These are phyloP conservation scores for Xylocampa areola DNA, from an alignment of 2,888 invertebrate genomes.

Conservation along the genomic window DNA sequence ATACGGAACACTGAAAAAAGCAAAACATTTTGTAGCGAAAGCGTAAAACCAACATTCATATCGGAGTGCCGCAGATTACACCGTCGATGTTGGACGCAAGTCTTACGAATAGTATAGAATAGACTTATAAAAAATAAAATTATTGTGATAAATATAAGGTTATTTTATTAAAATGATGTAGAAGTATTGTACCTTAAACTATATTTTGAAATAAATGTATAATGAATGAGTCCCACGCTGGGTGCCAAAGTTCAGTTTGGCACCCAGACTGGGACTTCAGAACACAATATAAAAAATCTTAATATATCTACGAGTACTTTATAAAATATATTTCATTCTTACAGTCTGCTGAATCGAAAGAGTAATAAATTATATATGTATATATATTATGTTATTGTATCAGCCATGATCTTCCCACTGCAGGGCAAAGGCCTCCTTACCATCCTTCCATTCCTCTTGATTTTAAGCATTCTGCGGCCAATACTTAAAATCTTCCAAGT, in stretches of 20 bases:
- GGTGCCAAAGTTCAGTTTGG: slow-evolving; percentile 11
- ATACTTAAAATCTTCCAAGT: too few species aligned
- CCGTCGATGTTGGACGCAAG: slow-evolving; percentile 18
- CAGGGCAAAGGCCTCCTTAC: too few species aligned
- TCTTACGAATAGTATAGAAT: slow-evolving; percentile 41
- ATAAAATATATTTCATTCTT: too few species aligned
- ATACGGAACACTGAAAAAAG: slow-evolving; percentile 17
- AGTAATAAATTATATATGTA: too few species aligned
- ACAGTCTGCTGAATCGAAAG: too few species aligned
- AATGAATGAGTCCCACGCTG: background rate
- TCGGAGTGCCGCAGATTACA: slow-evolving; percentile 48
- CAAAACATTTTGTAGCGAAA: slow-evolving; percentile 30
- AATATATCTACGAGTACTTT: background rate
- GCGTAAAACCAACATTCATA: slow-evolving; percentile 49
- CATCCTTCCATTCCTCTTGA: too few species aligned
- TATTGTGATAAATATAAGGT: background rate
- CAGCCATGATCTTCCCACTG: too few species aligned
- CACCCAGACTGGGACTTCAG: slow-evolving; percentile 2
- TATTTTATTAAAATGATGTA: too few species aligned
- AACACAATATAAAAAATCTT: background rate
- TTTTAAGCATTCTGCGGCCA: too few species aligned
- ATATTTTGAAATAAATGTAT: background rate
- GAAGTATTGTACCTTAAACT: too few species aligned
- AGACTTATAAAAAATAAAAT: slow-evolving; percentile 4
- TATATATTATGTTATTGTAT: too few species aligned